A percentile compares a stretch with the other conserved stretches of the same genome.
These are phyloP conservation scores for Vimba vimba DNA, from an alignment of 2,113 vertebrate species.

Conservation along the genomic window DNA sequence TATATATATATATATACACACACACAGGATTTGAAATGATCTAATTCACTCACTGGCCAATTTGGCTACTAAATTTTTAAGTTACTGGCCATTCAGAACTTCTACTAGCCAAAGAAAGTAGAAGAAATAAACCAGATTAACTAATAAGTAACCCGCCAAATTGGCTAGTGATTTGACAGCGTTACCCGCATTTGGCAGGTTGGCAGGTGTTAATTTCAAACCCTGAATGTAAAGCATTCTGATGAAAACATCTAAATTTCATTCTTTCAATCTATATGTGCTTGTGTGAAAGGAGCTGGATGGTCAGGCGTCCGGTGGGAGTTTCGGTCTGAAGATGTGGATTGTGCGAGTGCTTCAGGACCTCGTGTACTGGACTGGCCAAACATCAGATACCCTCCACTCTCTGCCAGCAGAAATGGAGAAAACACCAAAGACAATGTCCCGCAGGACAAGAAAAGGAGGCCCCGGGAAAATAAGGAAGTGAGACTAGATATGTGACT, in stretches of 20 bases:
- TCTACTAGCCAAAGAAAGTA: too few relatives aligned
- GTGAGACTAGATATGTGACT: slow-evolving; percentile 10
- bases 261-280: slow-evolving; percentile 26
- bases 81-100: too few relatives aligned
- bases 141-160: too few relatives aligned
- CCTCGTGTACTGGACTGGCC: slow-evolving; percentile 72
- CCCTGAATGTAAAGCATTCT: not conserved
- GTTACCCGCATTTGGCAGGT: too few relatives aligned
- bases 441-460: slow-evolving; percentile 49
- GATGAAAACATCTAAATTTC: not conserved
- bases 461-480: slow-evolving; percentile 46
- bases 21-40: too few relatives aligned
- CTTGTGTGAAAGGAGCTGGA: slow-evolving; percentile 59
- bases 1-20: too few relatives aligned
- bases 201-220: too few relatives aligned
- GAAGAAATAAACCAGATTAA: too few relatives aligned
- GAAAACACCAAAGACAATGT: slow-evolving; percentile 44
- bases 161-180: too few relatives aligned
- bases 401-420: slow-evolving; percentile 31
- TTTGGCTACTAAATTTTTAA: too few relatives aligned
- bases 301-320: slow-evolving; percentile 1
- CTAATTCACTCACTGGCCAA: too few relatives aligned
- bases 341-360: slow-evolving; percentile 71
- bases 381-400: slow-evolving; percentile 60
- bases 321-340: slow-evolving; percentile 74